phyloP scores from a whole-genome alignment of 2,888 invertebrate species.

The Papilio elwesi region DNA sequence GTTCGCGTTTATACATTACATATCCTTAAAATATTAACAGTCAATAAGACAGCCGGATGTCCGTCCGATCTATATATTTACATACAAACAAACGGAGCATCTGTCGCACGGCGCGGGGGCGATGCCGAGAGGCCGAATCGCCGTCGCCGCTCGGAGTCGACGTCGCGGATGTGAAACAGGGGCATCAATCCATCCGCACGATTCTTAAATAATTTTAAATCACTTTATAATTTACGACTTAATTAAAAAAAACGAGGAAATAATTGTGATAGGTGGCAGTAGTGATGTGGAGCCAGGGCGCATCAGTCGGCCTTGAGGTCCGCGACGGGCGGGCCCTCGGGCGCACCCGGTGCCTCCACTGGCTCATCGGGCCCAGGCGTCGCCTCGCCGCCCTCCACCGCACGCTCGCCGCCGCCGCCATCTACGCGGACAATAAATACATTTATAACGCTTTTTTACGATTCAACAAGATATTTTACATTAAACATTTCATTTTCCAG shows the following conservation, averaged over 20 bases:
- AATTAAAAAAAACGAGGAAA: conserved; percentile 77
- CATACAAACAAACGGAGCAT: conserved; percentile 71
- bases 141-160: conserved; percentile 49
- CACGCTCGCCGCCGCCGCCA: conserved; percentile 61
- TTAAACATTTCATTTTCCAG: no score
- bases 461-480: no score
- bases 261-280: conserved; percentile 50
- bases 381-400: conserved; percentile 57
- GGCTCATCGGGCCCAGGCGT: conserved; percentile 54
- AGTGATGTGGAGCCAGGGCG: conserved; percentile 27
- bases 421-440: no score
- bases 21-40: conserved; percentile 77
- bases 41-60: conserved; percentile 74
- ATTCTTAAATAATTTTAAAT: conserved; percentile 68
- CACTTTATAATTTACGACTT: conserved; percentile 82
- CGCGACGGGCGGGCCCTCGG: conserved; percentile 59
- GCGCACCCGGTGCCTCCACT: conserved; percentile 56
- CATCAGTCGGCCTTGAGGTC: conserved; percentile 68
- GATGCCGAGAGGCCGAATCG: conserved; percentile 49
- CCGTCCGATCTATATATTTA: conserved; percentile 77
- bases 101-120: conserved; percentile 50
- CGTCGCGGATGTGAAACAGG: conserved; percentile 50
- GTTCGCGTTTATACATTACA: conserved; percentile 70
- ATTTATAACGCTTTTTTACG: no score
- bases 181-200: conserved; percentile 61